Evolutionary conservation across 2,797 vertebrate genomes (phyloP).

Genomic region (Gambusia yucatana): DNA sequence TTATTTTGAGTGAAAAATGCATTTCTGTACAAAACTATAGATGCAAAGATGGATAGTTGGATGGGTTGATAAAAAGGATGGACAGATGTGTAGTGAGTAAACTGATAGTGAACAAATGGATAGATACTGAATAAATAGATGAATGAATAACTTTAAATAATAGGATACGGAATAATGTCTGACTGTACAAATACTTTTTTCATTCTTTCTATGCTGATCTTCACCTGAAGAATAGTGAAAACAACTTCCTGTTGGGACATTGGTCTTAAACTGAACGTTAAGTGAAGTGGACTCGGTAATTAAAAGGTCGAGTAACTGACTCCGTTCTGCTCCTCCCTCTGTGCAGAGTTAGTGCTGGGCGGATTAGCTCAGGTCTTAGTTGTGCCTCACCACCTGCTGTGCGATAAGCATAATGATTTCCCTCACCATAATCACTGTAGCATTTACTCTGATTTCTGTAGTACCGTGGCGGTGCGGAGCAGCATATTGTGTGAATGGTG

Average conservation of each 20-base stretch:
- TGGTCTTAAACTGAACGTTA: neutral
- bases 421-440: conserved; percentile 43
- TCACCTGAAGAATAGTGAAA: neutral
- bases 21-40: neutral
- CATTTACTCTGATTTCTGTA: conserved; percentile 49
- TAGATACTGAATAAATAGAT: neutral
- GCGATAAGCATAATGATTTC: conserved; percentile 48
- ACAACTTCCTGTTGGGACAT: neutral
- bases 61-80: neutral
- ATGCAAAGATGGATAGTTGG: neutral
- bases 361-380: conserved; percentile 62
- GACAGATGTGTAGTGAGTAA: neutral
- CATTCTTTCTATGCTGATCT: neutral
- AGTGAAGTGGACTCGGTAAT: conserved; percentile 31
- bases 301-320: conserved; percentile 33
- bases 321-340: conserved; percentile 21
- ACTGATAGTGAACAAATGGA: neutral
- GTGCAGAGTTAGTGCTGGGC: conserved; percentile 24
- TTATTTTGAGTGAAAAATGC: neutral
- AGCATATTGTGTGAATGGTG: conserved; percentile 38
- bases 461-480: conserved; percentile 23
- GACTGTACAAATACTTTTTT: neutral
- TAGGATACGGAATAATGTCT: neutral
- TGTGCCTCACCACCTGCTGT: conserved; percentile 51
- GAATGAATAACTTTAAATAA: neutral